Conservation (phyloP, 2,113 vertebrate species). For the Spermophilus dauricus region DNA sequence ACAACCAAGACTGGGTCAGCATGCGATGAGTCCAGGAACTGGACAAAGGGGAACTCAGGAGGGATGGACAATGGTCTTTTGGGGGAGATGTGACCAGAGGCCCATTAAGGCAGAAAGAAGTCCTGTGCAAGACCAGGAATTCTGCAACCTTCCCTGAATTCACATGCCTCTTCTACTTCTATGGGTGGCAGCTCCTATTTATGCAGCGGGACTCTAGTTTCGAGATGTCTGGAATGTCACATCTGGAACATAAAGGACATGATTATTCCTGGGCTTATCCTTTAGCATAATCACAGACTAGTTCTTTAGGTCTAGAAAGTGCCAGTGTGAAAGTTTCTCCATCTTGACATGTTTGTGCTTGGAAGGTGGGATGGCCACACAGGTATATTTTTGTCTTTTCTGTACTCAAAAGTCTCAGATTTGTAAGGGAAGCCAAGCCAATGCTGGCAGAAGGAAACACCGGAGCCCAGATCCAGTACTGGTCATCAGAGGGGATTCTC, state of each 20-base stretch:
- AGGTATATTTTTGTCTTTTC: background rate
- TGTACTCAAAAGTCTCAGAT: background rate
- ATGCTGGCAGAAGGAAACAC: background rate
- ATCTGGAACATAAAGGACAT: background rate
- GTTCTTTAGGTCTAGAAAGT: background rate
- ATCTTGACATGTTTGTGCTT: background rate
- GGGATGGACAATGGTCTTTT: background rate
- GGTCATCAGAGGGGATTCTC: background rate
- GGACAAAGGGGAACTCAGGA: conserved; percentile 62
- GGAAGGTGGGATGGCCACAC: background rate
- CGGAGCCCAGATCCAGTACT: background rate
- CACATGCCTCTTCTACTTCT: background rate
- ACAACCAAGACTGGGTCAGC: background rate
- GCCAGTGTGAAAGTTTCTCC: conserved; percentile 5
- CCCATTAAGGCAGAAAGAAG: background rate
- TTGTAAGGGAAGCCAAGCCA: background rate
- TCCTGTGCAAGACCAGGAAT: background rate
- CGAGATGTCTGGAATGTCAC: background rate
- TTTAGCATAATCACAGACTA: background rate
- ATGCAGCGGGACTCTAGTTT: background rate
- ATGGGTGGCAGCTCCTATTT: background rate
- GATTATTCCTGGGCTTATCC: background rate
- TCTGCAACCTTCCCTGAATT: background rate
- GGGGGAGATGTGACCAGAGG: background rate
- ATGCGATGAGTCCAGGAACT: background rate